Percentiles rank a stretch among this genome's conserved stretches.
phyloP scores from a whole-genome alignment of 1,140 invertebrate species.

The Drosophila guanche region DNA sequence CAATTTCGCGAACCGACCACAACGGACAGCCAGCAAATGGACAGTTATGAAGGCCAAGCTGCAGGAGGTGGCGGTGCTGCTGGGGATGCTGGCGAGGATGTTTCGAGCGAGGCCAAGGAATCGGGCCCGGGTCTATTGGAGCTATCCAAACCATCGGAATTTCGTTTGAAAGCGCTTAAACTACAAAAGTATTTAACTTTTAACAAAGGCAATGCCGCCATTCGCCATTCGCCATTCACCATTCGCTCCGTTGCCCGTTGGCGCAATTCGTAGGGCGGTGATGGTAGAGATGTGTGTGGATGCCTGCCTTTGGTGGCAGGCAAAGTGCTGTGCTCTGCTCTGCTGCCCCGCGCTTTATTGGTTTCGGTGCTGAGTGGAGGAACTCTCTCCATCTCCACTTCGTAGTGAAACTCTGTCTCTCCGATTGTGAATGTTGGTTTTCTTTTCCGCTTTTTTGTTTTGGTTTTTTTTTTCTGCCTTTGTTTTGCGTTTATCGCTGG shows the following conservation, averaged over 20 bases:
- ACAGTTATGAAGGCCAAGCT: conserved; percentile 58
- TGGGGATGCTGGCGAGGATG: conserved; percentile 63
- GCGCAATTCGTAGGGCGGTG: background rate
- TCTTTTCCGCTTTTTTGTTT: conserved; percentile 26
- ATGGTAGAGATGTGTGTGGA: background rate
- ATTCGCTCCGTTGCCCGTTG: conserved; percentile 47
- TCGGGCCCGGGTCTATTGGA: conserved; percentile 78
- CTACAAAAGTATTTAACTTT: conserved; percentile 83
- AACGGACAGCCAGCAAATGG: conserved; percentile 62
- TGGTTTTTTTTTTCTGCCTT: conserved; percentile 72
- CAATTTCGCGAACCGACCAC: conserved; percentile 83
- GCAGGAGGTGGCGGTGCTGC: conserved; percentile 24
- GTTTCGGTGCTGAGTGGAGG: conserved; percentile 45
- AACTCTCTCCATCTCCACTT: conserved; percentile 10
- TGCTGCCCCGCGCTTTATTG: conserved; percentile 65
- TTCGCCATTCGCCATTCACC: conserved; percentile 17
- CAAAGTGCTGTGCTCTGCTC: conserved; percentile 7
- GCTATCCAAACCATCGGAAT: conserved; percentile 83
- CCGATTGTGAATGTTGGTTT: conserved; percentile 48
- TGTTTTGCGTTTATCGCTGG: conserved; percentile 80
- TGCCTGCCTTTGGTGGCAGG: conserved; percentile 8
- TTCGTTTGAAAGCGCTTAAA: conserved; percentile 83
- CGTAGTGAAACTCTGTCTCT: conserved; percentile 1
- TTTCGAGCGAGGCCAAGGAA: conserved; percentile 72
- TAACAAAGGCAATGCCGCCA: conserved; percentile 63